Evolutionary conservation across 2,797 vertebrate species (phyloP), one percentile per base, ranked within the genome.

Genomic region (Naso thynnoides): DNA sequence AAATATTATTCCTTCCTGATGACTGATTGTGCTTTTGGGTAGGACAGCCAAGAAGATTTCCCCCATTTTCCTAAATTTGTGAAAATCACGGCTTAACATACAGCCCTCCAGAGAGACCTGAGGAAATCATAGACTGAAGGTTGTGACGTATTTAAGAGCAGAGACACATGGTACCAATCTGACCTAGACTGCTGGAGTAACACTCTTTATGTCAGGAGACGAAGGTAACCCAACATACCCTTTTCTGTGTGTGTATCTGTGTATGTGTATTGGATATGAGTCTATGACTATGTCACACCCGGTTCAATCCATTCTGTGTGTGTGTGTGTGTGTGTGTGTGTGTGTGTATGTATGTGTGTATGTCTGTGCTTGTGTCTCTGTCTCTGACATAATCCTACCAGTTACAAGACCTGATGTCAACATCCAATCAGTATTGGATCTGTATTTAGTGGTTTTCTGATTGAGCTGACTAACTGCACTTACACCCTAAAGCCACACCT

Each of bases 101-200:
- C 36, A 64, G 74, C 79, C 42, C 87, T 87, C 88, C 45, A 64
- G 82, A 88, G 88, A 76, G 79, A 84, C 31, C 41, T 76, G 74
- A 82, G 73, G 73, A 85, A 86, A 83, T 85, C 47, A 74, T 71
- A 57, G 65, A 85, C 60, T 77, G 73, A 78, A 71, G 66, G 57
- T 78, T 81, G 56, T 6, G 7, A 80, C 54, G 38, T 76, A 76
- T 84, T 86, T 79, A 78, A 77, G 68, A 86, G 69, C 58, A 82
- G 9, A 62, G 62, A 89, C 89, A 90, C 66, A 82, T 91, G 90
- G 84, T 80, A 79, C 72, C 86, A 90, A 90, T 91, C 87, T 71
- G 61, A 76, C 63, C 58, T 65, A 67, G 81, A 85, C 78, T 84
- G 57, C 66, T 79, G 18, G 26, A 70, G 82, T 74, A 86, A 84